These are phyloP conservation scores for Mus caroli DNA, from an alignment of 2,797 vertebrate species.

Conservation along the genomic window DNA sequence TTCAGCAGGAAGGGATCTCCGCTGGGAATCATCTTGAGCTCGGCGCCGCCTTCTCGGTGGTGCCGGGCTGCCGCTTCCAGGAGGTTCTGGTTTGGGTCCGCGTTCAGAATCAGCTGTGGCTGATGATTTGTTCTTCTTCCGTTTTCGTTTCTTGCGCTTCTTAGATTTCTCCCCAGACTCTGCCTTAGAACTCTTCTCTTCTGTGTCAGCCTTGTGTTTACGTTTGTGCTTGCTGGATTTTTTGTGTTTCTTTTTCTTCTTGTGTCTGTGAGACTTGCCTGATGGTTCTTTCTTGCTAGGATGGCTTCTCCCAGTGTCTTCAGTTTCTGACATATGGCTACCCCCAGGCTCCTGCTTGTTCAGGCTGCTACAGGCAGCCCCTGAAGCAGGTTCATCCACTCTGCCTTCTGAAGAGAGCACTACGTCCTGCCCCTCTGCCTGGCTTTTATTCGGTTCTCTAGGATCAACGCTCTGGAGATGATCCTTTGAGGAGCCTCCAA, in stretches of 20 bases:
- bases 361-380: conserved; percentile 81
- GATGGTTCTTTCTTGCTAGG: conserved; percentile 83
- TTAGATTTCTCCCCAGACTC: conserved; percentile 93
- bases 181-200: conserved; percentile 90
- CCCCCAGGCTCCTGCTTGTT: conserved; percentile 81
- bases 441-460: conserved; percentile 76
- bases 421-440: conserved; percentile 70
- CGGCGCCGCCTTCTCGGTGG: conserved; percentile 91
- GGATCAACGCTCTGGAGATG: conserved; percentile 67
- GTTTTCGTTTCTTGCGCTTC: conserved; percentile 97
- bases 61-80: conserved; percentile 88
- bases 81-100: conserved; percentile 81
- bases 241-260: conserved; percentile 99
- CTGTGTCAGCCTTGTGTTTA: conserved; percentile 91
- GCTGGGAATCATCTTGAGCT: conserved; percentile 90
- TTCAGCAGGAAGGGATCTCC: conserved; percentile 89
- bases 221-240: conserved; percentile 95
- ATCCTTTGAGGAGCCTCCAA: conserved; percentile 82
- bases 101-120: conserved; percentile 82
- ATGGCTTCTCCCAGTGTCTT: conserved; percentile 87
- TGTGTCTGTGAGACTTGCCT: conserved; percentile 93
- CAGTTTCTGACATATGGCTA: conserved; percentile 82
- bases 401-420: conserved; percentile 75
- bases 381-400: conserved; percentile 85
- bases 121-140: conserved; percentile 93